Evolutionary conservation across 92 coral and sea anemone genomes (phyloP).

Genomic region (Siderastrea radians): DNA sequence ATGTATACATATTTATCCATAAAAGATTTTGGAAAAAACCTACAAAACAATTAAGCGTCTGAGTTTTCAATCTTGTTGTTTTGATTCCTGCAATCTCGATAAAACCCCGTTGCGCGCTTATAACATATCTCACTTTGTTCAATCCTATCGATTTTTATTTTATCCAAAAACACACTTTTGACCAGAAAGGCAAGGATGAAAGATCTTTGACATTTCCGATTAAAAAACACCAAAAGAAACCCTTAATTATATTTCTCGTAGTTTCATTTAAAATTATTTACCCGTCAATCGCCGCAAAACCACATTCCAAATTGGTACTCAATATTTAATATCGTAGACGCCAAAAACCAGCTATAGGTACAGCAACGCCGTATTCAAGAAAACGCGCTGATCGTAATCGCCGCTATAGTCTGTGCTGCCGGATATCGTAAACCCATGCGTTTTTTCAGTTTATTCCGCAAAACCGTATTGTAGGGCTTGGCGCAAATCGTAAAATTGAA

Average conservation of each 20-base stretch:
- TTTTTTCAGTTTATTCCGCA: neutral
- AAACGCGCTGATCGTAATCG: neutral
- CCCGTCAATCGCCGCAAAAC: conserved; percentile 10
- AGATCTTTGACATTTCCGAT: no score
- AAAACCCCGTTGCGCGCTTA: neutral
- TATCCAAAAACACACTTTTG: neutral
- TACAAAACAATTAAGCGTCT: no score
- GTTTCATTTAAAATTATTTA: neutral
- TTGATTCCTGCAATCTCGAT: neutral
- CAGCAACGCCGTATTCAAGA: neutral
- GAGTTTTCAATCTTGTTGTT: neutral
- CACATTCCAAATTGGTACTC: conserved; percentile 15
- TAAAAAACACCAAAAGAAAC: conserved; percentile 3
- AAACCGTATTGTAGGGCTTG: no score
- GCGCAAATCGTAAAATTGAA: neutral
- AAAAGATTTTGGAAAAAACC: no score
- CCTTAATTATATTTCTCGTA: neutral
- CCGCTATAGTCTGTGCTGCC: neutral
- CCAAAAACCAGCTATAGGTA: neutral
- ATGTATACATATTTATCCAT: no score
- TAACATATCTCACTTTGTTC: neutral
- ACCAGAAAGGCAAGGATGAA: neutral
- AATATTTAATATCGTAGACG: conserved; percentile 20
- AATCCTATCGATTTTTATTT: neutral
- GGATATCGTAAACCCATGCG: neutral